A percentile compares a stretch with the other conserved stretches of the same genome.
phyloP scores from a whole-genome alignment of 2,888 invertebrate genomes.

The Noctua fimbriata region DNA sequence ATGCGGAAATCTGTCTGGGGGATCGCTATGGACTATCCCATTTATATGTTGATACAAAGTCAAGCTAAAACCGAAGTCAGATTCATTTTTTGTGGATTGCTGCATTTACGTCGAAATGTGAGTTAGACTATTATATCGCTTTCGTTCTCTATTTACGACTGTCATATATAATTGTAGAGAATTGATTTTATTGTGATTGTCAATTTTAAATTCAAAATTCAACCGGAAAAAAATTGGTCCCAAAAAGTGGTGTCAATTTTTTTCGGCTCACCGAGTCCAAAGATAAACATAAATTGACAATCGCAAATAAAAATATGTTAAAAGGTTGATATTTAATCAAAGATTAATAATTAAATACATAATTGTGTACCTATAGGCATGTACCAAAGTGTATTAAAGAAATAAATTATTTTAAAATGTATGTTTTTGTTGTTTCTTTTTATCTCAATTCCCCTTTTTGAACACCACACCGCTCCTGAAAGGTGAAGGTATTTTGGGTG shows the following conservation, averaged over 20 bases:
- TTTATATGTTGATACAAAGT: too few relatives aligned
- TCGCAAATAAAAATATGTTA: slow-evolving; percentile 13
- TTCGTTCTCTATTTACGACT: slow-evolving; percentile 4
- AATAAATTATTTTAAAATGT: slow-evolving; percentile 78
- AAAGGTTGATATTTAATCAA: slow-evolving; percentile 58
- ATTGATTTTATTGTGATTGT: slow-evolving; percentile 25
- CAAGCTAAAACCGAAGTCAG: too few relatives aligned
- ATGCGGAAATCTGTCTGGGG: too few relatives aligned
- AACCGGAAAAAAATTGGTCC: not conserved
- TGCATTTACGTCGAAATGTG: not conserved
- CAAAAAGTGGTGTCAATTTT: not conserved
- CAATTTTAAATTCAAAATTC: not conserved
- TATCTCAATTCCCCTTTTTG: too few relatives aligned
- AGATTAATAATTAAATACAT: slow-evolving; percentile 57
- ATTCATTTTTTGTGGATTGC: too few relatives aligned
- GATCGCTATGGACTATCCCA: too few relatives aligned
- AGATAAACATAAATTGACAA: slow-evolving; percentile 22
- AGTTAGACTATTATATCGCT: not conserved
- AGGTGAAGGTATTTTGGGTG: too few relatives aligned
- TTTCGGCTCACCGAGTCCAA: not conserved
- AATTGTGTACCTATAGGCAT: slow-evolving; percentile 69
- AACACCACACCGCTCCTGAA: not conserved
- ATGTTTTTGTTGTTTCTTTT: slow-evolving; percentile 44
- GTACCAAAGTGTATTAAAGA: slow-evolving; percentile 77
- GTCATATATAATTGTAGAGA: slow-evolving; percentile 17